A percentile compares a stretch with the other conserved stretches of the same genome.
Evolutionary conservation across 2,113 vertebrate species (phyloP).

Genomic region (Eptesicus fuscus): DNA sequence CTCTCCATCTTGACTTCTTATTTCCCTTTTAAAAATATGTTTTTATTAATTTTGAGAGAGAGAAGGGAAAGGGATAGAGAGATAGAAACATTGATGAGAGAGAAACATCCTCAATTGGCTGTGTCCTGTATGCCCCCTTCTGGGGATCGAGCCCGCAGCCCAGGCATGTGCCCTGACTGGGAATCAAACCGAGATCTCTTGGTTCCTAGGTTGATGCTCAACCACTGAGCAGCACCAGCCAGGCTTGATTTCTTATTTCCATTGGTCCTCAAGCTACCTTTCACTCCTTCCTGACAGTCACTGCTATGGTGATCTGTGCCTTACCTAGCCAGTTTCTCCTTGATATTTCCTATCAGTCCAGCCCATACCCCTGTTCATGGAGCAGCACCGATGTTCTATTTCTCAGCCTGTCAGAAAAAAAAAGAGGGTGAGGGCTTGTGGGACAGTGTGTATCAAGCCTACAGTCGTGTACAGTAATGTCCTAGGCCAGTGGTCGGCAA

Average conservation of each 20-base stretch:
- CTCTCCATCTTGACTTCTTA: background rate
- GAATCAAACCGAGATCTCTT: no score
- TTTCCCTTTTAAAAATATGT: background rate
- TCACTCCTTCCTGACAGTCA: background rate
- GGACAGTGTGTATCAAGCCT: background rate
- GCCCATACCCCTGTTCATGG: background rate
- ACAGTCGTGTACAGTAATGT: background rate
- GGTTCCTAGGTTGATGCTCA: no score
- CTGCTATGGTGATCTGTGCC: background rate
- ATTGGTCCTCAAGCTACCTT: background rate
- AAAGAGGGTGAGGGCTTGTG: background rate
- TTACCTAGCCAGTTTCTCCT: background rate
- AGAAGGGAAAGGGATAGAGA: no score
- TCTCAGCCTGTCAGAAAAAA: background rate
- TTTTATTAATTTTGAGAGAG: no score
- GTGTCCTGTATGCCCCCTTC: no score
- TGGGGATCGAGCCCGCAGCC: no score
- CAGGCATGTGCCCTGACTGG: no score
- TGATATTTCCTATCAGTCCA: background rate
- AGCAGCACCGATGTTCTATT: background rate
- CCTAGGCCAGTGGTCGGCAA: background rate
- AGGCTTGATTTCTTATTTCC: background rate
- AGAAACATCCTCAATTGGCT: no score
- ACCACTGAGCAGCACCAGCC: no score
- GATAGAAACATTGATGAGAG: no score